Evolutionary conservation across 2,888 invertebrate genomes (phyloP).

Genomic region (Phragmatobia fuliginosa): DNA sequence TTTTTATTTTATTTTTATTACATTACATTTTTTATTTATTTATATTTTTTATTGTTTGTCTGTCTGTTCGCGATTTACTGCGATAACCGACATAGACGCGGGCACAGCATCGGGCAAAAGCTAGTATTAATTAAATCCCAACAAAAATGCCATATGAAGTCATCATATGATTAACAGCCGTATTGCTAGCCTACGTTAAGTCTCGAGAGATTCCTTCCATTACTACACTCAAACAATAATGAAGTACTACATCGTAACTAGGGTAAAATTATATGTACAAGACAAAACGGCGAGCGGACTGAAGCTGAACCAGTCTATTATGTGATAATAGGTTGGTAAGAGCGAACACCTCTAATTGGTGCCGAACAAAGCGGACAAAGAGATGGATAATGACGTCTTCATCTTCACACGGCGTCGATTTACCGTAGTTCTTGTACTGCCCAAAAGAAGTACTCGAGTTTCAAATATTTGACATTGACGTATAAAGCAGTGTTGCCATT

Average conservation of each 20-base stretch:
- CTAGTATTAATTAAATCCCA: background rate
- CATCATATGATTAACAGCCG: background rate
- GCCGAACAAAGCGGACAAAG: constrained; percentile 73
- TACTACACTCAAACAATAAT: constrained; percentile 25
- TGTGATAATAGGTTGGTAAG: constrained; percentile 64
- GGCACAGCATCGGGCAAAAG: no score
- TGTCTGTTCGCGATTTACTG: no score
- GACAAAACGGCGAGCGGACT: constrained; percentile 62
- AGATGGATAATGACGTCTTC: constrained; percentile 70
- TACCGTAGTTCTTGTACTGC: constrained; percentile 11
- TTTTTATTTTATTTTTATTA: no score
- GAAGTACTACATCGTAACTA: constrained; percentile 37
- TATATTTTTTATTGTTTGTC: no score
- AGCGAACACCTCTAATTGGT: constrained; percentile 63
- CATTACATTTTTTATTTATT: no score
- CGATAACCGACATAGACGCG: no score
- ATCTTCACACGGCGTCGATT: constrained; percentile 51
- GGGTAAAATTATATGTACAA: constrained; percentile 63
- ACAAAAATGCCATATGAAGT: background rate
- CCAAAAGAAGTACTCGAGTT: constrained; percentile 5
- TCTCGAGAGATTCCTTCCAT: constrained; percentile 8
- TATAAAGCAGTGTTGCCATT: background rate
- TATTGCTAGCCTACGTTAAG: constrained; percentile 5
- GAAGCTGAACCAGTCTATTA: constrained; percentile 71
- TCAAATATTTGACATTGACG: constrained; percentile 10